Evolutionary conservation across 2,888 invertebrate species (phyloP), one percentile per base, ranked within the genome.

Genomic region (Drosophila parthenogenetica): DNA sequence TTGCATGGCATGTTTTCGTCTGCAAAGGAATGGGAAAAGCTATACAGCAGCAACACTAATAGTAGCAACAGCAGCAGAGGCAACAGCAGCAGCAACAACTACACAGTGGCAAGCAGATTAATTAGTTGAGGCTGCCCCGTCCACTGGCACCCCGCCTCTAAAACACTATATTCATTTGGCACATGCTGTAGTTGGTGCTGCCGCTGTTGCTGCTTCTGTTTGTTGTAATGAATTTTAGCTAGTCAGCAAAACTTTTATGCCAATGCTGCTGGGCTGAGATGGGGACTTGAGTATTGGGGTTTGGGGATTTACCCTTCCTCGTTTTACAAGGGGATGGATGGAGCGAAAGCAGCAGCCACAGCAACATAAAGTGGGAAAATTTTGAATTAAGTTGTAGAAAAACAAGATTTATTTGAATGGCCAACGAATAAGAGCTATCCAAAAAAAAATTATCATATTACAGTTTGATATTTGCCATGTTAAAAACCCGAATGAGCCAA

Each of bases 191-290:
- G 45, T 57, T 61, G 65, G 40, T 50, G 68, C 69, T 86, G 77
- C 63, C 53, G 57, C 48, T 60, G n/a, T 22, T 49, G 43, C 17
- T 71, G 57, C 55, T 69, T 54, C 75, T 83, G 75, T 87, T 87
- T 84, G 88, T 90, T 88, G 87, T 80, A 90, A 90, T 90, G 89
- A 90, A 90, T 90, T 90, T 89, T 84, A 86, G 78, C 88, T 81
- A 90, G 90, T 90, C 89, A 87, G 90, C 81, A 90, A 90, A 90
- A 86, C 77, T 90, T 89, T 87, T 87, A 82, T 79, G 74, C 82
- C 85, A 82, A 72, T 75, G 76, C 73, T 74, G 75, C 39, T 65
- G 51, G 11, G 35, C 13, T 51, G 61, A 57, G 57, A 46, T 77
- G 74, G 69, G 57, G 29, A 43, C 35, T 13, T 5, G 29, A 40